These are phyloP conservation scores for Lycaon pictus DNA, from an alignment of 2,113 vertebrate genomes.

Conservation along the genomic window DNA sequence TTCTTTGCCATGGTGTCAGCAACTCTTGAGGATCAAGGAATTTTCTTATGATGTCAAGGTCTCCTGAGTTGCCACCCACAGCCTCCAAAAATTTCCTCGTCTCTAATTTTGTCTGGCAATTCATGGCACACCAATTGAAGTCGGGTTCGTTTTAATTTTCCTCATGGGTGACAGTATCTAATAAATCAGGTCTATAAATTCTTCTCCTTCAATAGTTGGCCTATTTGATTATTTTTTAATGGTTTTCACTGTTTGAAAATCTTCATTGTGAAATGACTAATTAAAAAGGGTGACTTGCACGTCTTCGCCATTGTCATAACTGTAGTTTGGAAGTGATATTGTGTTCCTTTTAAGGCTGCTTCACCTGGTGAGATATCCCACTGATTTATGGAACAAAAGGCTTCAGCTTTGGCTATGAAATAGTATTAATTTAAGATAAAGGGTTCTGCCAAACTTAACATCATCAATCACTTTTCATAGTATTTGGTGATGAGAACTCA, in stretches of 20 bases:
- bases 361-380: slow-evolving; percentile 13
- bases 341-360: not conserved
- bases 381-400: slow-evolving; percentile 1
- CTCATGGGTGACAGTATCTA: not conserved
- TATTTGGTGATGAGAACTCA: not conserved
- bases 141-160: not conserved
- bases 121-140: not conserved
- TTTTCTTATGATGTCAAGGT: slow-evolving; percentile 30
- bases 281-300: not conserved
- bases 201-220: slow-evolving; percentile 5
- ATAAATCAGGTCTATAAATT: slow-evolving; percentile 42
- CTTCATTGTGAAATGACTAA: not conserved
- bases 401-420: not conserved
- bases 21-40: not conserved
- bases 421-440: slow-evolving; percentile 59
- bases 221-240: not conserved
- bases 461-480: slow-evolving; percentile 39
- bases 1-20: slow-evolving; percentile 40
- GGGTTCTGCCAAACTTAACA: not conserved
- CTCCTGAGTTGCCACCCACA: not conserved
- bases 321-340: not conserved
- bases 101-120: slow-evolving; percentile 13
- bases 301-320: not conserved
- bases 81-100: not conserved
- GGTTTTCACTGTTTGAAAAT: slow-evolving; percentile 1